Evolutionary conservation across 1,140 invertebrate species (phyloP).

Genomic region (Pseudoatta argentina): DNA sequence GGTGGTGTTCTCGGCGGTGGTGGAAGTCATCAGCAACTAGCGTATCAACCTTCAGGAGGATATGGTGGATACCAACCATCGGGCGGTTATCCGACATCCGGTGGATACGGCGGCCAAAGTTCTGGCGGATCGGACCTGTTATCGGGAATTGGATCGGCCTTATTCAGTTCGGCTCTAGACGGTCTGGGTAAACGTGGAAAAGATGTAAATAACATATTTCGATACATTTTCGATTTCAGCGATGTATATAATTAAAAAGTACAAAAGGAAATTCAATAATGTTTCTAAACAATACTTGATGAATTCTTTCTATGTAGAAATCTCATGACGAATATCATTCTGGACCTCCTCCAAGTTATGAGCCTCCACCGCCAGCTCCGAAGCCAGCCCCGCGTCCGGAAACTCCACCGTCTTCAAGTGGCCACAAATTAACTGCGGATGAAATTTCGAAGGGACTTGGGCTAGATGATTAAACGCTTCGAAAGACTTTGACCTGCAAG

Average conservation of each 20-base stretch:
- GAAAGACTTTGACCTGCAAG: neutral
- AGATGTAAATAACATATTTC: slow-evolving; percentile 74
- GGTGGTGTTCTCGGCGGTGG: slow-evolving; percentile 83
- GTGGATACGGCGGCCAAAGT: slow-evolving; percentile 69
- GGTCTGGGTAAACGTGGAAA: slow-evolving; percentile 80
- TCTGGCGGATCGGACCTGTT: slow-evolving; percentile 77
- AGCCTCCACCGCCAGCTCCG: slow-evolving; percentile 51
- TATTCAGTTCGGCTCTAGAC: slow-evolving; percentile 82
- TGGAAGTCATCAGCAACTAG: slow-evolving; percentile 69
- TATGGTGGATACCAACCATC: slow-evolving; percentile 76
- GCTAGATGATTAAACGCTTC: slow-evolving; percentile 76
- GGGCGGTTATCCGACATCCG: slow-evolving; percentile 57
- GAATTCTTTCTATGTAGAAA: slow-evolving; percentile 62
- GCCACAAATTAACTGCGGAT: slow-evolving; percentile 80
- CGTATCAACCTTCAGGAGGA: slow-evolving; percentile 79
- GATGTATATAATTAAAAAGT: slow-evolving; percentile 9
- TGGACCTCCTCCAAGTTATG: slow-evolving; percentile 51
- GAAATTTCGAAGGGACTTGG: slow-evolving; percentile 85
- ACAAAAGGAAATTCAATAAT: neutral
- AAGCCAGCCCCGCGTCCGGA: slow-evolving; percentile 58
- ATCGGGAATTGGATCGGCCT: slow-evolving; percentile 79
- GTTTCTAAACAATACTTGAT: slow-evolving; percentile 23
- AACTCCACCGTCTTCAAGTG: slow-evolving; percentile 71
- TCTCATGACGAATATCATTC: slow-evolving; percentile 62
- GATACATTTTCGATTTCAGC: neutral